Base-by-base conservation (phyloP, 2,113 vertebrate genomes). In the Callocephalon fimbriatum region DNA sequence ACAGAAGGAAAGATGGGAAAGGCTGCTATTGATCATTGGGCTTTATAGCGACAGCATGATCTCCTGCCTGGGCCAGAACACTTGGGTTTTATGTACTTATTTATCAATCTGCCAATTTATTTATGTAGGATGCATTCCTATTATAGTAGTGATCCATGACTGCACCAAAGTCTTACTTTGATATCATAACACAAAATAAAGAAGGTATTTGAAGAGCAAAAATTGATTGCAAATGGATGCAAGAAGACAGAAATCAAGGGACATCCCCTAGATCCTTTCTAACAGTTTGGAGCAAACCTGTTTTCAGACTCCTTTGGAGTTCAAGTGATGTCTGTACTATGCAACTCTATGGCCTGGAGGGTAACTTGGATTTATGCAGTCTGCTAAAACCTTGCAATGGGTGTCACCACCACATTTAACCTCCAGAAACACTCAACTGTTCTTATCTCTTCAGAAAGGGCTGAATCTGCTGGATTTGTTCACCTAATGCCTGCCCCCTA, bases 61-160 rank as follows among this genome's bases (percentile, higher is more conserved):
- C 37, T 65, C n/a, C 51, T 66, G 23, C 15, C 40, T 61, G 22
- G 12, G 40, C 9, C 35, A 50, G 58, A 68, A 68, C 25, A 44
- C 27, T 18, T 27, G n/a, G 1, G 7, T 0, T 72, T 56, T 75
- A 19, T 56, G 37, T 0, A n/a, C 40, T 71, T 53, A 7, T 56
- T 25, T 70, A 15, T 61, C 12, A 26, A 3, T 38, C 11, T 47
- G 6, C 40, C 19, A 40, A 56, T 79, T 35, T 81, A 58, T 44
- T 44, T 53, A 67, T 21, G 5, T 15, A 59, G 26, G 12, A 45
- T 59, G 9, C 32, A 61, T 84, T 86, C 25, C 17, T 75, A 21
- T 75, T 91, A 47, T 31, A 29, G 35, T 59, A 12, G 50, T 48
- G 56, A 38, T 48, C 26, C 59, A 12, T 58, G 51, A 50, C 35